phyloP scores from a whole-genome alignment of 2,888 invertebrate genomes.

The Myopa tessellatipennis region DNA sequence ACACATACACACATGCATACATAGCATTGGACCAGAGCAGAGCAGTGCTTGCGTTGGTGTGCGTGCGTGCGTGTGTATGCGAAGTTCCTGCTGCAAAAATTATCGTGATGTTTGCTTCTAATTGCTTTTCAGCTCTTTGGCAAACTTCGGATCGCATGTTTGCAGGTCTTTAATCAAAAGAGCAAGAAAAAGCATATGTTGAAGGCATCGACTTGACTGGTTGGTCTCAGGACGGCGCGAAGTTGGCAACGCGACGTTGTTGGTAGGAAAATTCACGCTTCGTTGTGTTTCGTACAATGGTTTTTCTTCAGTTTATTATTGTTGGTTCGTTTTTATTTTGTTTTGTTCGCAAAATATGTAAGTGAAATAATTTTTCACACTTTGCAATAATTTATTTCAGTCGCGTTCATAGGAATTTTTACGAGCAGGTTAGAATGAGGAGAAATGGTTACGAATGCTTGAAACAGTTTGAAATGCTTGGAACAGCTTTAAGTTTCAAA shows the following conservation, averaged over 20 bases:
- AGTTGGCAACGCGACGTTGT: neutral
- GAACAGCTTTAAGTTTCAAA: too few relatives aligned
- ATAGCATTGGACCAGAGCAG: neutral
- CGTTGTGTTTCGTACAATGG: slow-evolving; percentile 2
- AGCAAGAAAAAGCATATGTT: neutral
- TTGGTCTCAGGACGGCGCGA: too few relatives aligned
- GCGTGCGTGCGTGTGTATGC: neutral
- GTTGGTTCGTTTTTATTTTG: neutral
- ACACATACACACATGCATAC: neutral
- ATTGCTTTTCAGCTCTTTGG: slow-evolving; percentile 17
- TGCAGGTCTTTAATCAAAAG: slow-evolving; percentile 26
- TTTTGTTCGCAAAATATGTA: neutral
- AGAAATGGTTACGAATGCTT: too few relatives aligned
- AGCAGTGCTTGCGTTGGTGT: neutral
- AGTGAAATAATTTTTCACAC: slow-evolving; percentile 8
- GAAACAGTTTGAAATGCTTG: too few relatives aligned
- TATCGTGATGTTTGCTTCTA: slow-evolving; percentile 19
- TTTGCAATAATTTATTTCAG: slow-evolving; percentile 9
- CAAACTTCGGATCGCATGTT: slow-evolving; percentile 22
- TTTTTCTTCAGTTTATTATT: neutral
- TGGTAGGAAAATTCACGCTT: slow-evolving; percentile 10
- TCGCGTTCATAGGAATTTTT: too few relatives aligned
- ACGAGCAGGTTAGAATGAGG: too few relatives aligned
- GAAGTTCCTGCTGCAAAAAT: slow-evolving; percentile 3
- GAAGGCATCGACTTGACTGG: too few relatives aligned